Evolutionary conservation across 2,888 invertebrate genomes (phyloP), one percentile per base, ranked within the genome.

Genomic region (Spodoptera picta): DNA sequence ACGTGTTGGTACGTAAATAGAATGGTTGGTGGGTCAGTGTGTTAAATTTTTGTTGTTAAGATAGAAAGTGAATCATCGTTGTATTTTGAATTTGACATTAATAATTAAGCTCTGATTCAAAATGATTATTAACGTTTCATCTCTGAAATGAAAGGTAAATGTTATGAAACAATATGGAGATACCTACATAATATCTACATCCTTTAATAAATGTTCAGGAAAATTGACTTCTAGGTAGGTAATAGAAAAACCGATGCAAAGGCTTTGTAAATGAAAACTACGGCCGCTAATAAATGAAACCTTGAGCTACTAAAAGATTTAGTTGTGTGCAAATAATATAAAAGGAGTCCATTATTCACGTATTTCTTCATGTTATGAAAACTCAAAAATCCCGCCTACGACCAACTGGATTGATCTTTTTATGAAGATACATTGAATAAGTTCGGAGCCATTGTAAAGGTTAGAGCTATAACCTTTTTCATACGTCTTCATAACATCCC

Each of bases 401-500:
- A 73, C 60, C 68, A 65, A 61, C 71, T 36, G 71, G 61, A 74
- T 69, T 65, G 74, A 77, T 67, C 43, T 72, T 66, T 75, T 75
- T 63, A 59, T 62, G 67, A 12, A 56, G 10, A 53, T 65, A 67
- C 65, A 69, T 66, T 69, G 75, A 65, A 58, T 69, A 79, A 65
- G 51, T 47, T 63, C 59, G 43, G 44, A 45, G 56, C 57, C 48
- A 69, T 70, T 73, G 58, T 75, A 71, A 69, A 80, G 73, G 77
- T 67, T 79, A 75, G 79, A 81, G 75, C 73, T 76, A 73, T 65
- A 69, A 77, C 77, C 82, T 81, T 83, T 80, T 68, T 76, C 74
- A 73, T 79, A 81, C 69, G 73, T 80, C 78, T 79, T 79, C 75
- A 72, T 75, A 79, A 77, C 72, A 73, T 83, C 76, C 87, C 84